phyloP scores from a whole-genome alignment of 2,888 invertebrate genomes.

The Dione juno region DNA sequence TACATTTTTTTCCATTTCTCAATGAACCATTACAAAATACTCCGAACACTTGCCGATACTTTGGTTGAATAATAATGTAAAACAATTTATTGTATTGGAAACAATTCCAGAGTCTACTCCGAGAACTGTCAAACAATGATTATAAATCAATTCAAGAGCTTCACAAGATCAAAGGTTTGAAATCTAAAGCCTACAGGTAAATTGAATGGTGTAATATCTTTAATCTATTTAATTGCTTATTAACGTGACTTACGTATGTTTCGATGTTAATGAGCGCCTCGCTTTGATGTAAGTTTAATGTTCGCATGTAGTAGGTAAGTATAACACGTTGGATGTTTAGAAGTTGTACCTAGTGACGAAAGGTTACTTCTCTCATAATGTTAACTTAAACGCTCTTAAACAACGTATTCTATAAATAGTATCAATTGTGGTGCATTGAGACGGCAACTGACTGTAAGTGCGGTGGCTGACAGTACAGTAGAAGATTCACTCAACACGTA shows the following conservation, averaged over 20 bases:
- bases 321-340: slow-evolving; percentile 36
- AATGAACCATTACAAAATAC: slow-evolving; percentile 5
- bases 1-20: not conserved
- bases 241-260: slow-evolving; percentile 67
- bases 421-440: no score
- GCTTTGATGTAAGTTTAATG: slow-evolving; percentile 63
- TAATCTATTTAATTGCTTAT: slow-evolving; percentile 82
- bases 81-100: slow-evolving; percentile 40
- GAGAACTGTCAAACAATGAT: slow-evolving; percentile 71
- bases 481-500: no score
- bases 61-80: slow-evolving; percentile 27
- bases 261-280: slow-evolving; percentile 65
- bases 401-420: no score
- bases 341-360: slow-evolving; percentile 22
- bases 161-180: slow-evolving; percentile 71
- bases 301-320: slow-evolving; percentile 31
- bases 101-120: slow-evolving; percentile 52
- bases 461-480: no score
- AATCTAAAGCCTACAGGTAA: slow-evolving; percentile 58
- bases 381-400: no score
- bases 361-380: not conserved
- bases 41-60: slow-evolving; percentile 2
- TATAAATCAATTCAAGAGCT: slow-evolving; percentile 67
- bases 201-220: slow-evolving; percentile 76
- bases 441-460: no score